Conservation (phyloP, 2,113 vertebrate species). For the Tupaia tana region DNA sequence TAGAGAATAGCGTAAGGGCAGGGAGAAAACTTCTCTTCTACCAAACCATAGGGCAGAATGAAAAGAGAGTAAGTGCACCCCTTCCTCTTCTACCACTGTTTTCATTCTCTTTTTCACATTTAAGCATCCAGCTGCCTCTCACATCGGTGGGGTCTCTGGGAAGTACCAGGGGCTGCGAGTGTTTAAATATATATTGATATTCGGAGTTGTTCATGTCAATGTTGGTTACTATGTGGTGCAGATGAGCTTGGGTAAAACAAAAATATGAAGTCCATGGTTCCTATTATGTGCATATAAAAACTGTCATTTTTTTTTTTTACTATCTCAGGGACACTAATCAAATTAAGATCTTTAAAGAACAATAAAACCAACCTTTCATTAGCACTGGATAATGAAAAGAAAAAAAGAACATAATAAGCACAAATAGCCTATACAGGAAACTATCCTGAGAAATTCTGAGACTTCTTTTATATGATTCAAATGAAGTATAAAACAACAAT, state of each 20-base stretch:
- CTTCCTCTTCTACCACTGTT: too few relatives aligned
- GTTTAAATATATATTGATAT: accelerated
- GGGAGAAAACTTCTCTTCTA: not conserved
- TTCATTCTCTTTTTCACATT: accelerated
- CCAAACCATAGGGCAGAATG: not conserved
- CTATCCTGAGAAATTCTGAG: not conserved
- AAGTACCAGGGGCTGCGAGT: not conserved
- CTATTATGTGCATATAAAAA: not conserved
- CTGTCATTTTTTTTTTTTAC: not conserved
- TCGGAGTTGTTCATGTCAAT: accelerated
- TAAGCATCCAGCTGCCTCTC: too few relatives aligned
- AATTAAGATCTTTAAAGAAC: not conserved
- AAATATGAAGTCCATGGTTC: accelerated
- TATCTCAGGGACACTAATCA: not conserved
- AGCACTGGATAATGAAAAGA: too few relatives aligned
- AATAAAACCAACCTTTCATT: not conserved
- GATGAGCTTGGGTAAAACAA: not conserved
- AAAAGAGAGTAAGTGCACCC: accelerated
- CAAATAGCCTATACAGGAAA: accelerated
- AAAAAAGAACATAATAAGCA: not conserved
- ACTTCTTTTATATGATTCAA: not conserved
- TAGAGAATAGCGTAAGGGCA: not conserved
- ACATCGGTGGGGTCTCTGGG: accelerated
- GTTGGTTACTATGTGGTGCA: accelerated
- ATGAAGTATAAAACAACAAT: not conserved